phyloP scores from a whole-genome alignment of 2,797 vertebrate species.

The Dicrostonyx torquatus region DNA sequence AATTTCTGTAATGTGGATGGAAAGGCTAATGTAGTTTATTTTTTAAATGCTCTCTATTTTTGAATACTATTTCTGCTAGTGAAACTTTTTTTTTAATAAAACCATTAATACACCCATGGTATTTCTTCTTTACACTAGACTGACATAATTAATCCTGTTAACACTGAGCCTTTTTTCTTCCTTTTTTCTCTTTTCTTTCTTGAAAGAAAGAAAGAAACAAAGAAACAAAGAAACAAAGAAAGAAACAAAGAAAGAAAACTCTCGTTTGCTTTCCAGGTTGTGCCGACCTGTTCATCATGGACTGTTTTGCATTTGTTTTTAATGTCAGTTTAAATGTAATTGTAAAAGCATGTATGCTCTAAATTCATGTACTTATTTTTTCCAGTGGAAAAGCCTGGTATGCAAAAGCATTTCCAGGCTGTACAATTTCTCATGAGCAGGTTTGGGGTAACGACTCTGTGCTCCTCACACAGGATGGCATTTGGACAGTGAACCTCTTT shows the following conservation, averaged over 20 bases:
- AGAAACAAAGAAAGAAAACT: not conserved
- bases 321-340: constrained; percentile 85
- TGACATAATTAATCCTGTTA: constrained; percentile 82
- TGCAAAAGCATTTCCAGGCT: constrained; percentile 69
- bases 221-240: not conserved
- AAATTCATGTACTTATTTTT: constrained; percentile 81
- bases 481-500: constrained; percentile 66
- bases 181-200: not conserved
- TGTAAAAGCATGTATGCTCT: constrained; percentile 81
- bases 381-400: constrained; percentile 71
- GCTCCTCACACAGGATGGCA: constrained; percentile 62
- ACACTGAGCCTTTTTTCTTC: constrained; percentile 5
- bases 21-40: constrained; percentile 53
- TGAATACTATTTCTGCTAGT: constrained; percentile 68
- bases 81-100: constrained; percentile 76
- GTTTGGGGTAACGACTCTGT: constrained; percentile 57
- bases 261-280: constrained; percentile 82
- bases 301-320: constrained; percentile 87
- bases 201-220: not conserved
- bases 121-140: constrained; percentile 77
- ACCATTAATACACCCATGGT: constrained; percentile 69
- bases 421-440: constrained; percentile 55
- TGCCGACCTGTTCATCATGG: constrained; percentile 85
- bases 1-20: constrained; percentile 42
- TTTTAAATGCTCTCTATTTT: constrained; percentile 73